phyloP scores from a whole-genome alignment of 2,888 invertebrate species.

The Sphinx pinastri region DNA sequence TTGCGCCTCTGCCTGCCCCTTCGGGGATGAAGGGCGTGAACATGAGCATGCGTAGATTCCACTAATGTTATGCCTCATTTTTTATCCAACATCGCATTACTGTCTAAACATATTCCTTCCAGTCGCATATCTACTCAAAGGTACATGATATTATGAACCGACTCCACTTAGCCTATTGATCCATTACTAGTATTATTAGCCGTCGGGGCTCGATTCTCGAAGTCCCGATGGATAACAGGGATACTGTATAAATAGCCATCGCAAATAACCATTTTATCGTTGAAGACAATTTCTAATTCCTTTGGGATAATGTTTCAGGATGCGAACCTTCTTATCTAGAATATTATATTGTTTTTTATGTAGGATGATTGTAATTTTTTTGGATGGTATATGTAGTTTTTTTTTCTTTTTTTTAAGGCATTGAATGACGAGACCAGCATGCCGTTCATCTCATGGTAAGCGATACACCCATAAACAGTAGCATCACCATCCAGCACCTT shows the following conservation, averaged over 20 bases:
- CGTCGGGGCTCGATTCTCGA: not conserved
- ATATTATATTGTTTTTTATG: not conserved
- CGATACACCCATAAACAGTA: too few relatives aligned
- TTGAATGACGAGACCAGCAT: too few relatives aligned
- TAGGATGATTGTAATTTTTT: not conserved
- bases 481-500: too few relatives aligned
- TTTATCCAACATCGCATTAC: too few relatives aligned
- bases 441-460: too few relatives aligned
- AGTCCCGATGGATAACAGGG: not conserved
- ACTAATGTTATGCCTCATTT: too few relatives aligned
- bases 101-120: not conserved
- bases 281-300: constrained; percentile 18
- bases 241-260: constrained; percentile 14
- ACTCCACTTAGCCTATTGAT: constrained; percentile 1
- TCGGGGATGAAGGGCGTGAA: too few relatives aligned
- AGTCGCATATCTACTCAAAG: not conserved
- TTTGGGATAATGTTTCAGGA: not conserved
- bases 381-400: not conserved
- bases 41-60: too few relatives aligned
- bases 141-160: not conserved
- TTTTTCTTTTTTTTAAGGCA: too few relatives aligned
- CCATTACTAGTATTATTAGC: constrained; percentile 10
- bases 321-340: not conserved
- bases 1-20: too few relatives aligned
- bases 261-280: constrained; percentile 12